Evolutionary conservation across 2,888 invertebrate genomes (phyloP).

Genomic region (Andrena minutula): DNA sequence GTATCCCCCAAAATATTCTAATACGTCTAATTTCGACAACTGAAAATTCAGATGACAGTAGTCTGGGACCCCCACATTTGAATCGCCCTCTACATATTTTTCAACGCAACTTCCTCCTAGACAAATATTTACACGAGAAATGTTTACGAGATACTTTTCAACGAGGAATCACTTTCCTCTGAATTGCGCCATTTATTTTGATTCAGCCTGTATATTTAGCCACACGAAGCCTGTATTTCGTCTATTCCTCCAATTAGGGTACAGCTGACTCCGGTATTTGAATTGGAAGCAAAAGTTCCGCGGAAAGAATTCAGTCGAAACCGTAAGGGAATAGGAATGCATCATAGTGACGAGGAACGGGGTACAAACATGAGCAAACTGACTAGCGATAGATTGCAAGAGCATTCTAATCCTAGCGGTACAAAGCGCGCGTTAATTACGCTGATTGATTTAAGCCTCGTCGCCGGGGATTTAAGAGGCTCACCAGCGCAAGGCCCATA

Average conservation of each 20-base stretch:
- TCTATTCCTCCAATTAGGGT: background rate
- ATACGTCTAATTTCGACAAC: too few species aligned
- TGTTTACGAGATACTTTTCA: too few species aligned
- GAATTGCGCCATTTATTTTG: too few species aligned
- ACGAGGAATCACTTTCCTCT: too few species aligned
- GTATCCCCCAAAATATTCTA: too few species aligned
- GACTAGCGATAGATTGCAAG: conserved; percentile 53
- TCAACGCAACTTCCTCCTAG: too few species aligned
- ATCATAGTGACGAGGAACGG: conserved; percentile 1
- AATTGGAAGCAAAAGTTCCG: background rate
- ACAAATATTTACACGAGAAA: too few species aligned
- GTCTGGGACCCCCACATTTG: too few species aligned
- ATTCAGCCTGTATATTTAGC: too few species aligned
- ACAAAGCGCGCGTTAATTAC: conserved; percentile 82
- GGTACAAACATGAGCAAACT: conserved; percentile 30
- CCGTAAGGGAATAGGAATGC: conserved; percentile 8
- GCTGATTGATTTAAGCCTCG: conserved; percentile 81
- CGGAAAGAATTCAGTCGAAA: background rate
- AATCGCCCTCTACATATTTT: too few species aligned
- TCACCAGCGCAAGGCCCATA: conserved; percentile 64
- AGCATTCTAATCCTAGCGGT: conserved; percentile 78
- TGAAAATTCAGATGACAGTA: too few species aligned
- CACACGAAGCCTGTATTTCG: background rate
- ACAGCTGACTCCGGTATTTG: too few species aligned
- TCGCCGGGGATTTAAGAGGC: conserved; percentile 78